Percentiles rank a stretch among this genome's conserved stretches.
These are phyloP conservation scores for Propithecus deckenii DNA, from an alignment of 2,797 vertebrate species.

Conservation along the genomic window DNA sequence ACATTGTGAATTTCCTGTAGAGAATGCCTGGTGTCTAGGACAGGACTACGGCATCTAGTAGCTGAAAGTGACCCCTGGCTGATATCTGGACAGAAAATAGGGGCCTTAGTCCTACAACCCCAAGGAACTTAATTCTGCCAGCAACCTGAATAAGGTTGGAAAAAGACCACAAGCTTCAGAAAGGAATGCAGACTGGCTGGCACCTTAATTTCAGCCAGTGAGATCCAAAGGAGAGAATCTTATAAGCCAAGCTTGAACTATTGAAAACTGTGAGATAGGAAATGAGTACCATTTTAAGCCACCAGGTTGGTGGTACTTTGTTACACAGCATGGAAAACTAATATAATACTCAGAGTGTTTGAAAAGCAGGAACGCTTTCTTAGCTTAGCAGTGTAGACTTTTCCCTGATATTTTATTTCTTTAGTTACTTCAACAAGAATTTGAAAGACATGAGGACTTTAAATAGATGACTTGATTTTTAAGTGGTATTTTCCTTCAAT, in stretches of 20 bases:
- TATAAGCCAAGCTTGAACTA: neutral
- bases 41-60: neutral
- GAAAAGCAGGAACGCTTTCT: neutral
- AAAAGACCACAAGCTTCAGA: neutral
- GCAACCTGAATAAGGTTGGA: neutral
- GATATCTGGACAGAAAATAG: neutral
- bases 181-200: neutral
- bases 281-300: neutral
- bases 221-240: neutral
- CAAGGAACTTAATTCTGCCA: neutral
- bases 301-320: neutral
- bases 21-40: neutral
- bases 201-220: neutral
- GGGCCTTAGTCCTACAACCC: neutral
- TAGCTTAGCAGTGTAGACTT: neutral
- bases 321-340: neutral
- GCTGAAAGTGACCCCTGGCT: neutral
- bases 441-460: neutral
- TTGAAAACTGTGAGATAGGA: neutral
- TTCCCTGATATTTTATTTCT: neutral
- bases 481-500: neutral
- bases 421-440: neutral
- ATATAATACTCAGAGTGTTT: neutral
- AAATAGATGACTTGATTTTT: neutral
- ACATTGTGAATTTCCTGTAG: neutral